Conservation (phyloP, 2,113 vertebrate species). For the Leptocoma aspasia region DNA sequence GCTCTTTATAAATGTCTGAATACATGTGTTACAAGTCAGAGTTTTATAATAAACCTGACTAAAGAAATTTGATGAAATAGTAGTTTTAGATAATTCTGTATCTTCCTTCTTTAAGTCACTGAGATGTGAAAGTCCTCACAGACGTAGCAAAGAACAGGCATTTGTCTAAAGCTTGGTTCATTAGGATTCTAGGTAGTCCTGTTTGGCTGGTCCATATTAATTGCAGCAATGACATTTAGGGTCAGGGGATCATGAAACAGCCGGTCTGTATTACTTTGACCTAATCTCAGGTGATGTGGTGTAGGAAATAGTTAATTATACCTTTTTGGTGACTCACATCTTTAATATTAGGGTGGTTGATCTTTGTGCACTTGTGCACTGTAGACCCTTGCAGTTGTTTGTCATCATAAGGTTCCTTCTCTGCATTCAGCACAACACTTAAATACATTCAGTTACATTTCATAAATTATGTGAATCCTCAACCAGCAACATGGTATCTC, state of each 20-base stretch:
- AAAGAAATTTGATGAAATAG: not conserved
- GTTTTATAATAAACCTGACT: not conserved
- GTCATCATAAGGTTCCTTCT: not conserved
- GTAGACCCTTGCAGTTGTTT: not conserved
- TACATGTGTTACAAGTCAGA: not conserved
- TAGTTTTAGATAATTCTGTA: not conserved
- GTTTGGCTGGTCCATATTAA: not conserved
- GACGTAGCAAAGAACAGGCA: not conserved
- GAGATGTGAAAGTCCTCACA: not conserved
- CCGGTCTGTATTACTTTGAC: not conserved
- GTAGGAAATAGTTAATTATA: conserved; percentile 37
- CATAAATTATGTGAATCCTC: not conserved
- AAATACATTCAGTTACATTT: not conserved
- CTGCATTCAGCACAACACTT: not conserved
- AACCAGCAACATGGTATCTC: not conserved
- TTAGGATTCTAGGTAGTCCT: conserved; percentile 18
- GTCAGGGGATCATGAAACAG: conserved; percentile 3
- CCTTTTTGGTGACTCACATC: not conserved
- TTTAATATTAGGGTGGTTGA: conserved; percentile 6
- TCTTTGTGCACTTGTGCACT: not conserved
- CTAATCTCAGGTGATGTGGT: conserved; percentile 27
- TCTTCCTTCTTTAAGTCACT: not conserved
- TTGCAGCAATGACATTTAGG: not conserved
- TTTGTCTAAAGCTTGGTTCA: not conserved
- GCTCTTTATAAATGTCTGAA: not conserved